phyloP scores from a whole-genome alignment of 2,888 invertebrate genomes.

The Altica lythri region DNA sequence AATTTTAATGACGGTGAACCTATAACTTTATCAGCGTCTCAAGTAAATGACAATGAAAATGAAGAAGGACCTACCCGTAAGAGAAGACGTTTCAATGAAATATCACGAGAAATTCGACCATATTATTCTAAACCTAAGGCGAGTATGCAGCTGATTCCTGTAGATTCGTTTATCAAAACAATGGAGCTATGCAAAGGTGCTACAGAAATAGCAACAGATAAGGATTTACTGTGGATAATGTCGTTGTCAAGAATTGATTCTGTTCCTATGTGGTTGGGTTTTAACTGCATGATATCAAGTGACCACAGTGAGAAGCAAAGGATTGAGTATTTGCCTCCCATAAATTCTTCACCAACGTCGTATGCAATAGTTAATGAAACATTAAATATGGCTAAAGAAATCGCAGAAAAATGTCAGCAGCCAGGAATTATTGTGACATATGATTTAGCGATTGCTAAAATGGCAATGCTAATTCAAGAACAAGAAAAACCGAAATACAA shows the following conservation, averaged over 20 bases:
- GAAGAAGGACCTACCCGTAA: conserved; percentile 25
- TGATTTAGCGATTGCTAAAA: conserved; percentile 36
- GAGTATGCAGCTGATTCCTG: conserved; percentile 18
- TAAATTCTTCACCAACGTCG: conserved; percentile 47
- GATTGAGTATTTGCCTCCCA: conserved; percentile 45
- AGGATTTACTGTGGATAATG: conserved; percentile 35
- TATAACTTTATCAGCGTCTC: conserved; percentile 1
- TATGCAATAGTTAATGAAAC: conserved; percentile 40
- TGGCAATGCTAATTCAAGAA: conserved; percentile 42
- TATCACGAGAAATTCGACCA: conserved; percentile 5
- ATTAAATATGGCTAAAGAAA: conserved; percentile 6
- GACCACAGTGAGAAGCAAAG: conserved; percentile 34
- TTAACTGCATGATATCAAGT: conserved; percentile 34
- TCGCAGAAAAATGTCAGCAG: conserved; percentile 14
- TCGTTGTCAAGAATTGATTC: conserved; percentile 3
- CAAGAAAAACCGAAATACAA: conserved; percentile 42
- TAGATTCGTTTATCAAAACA: conserved; percentile 1
- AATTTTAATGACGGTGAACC: conserved; percentile 25
- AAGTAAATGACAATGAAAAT: neutral
- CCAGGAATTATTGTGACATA: conserved; percentile 1
- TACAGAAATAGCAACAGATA: no score
- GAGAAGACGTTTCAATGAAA: conserved; percentile 29
- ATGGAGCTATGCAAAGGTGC: neutral
- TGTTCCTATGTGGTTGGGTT: conserved; percentile 39
- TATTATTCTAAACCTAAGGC: conserved; percentile 28